Percentiles rank a stretch among this genome's conserved stretches.
These are phyloP conservation scores for Myotis yumanensis DNA, from an alignment of 2,113 vertebrate species.

Conservation along the genomic window DNA sequence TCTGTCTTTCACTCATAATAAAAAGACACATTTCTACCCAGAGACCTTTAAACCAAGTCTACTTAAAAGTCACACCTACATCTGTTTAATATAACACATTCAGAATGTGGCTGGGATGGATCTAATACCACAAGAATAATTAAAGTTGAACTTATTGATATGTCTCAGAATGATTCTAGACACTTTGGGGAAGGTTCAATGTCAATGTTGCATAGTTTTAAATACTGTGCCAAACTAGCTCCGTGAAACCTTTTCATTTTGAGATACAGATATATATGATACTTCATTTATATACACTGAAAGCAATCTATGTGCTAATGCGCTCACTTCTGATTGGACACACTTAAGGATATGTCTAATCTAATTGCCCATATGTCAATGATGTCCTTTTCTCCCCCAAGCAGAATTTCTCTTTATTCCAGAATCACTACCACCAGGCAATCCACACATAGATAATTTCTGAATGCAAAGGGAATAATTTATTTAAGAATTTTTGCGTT, in stretches of 20 bases:
- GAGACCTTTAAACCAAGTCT: neutral
- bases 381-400: neutral
- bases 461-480: constrained; percentile 69
- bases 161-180: constrained; percentile 4
- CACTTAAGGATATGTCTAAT: constrained; percentile 40
- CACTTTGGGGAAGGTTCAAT: neutral
- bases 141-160: neutral
- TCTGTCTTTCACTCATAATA: neutral
- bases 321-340: neutral
- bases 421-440: neutral
- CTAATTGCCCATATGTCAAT: constrained; percentile 16
- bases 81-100: neutral
- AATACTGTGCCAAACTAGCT: neutral
- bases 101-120: neutral
- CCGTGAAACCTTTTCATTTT: constrained; percentile 23
- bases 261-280: neutral
- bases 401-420: constrained; percentile 17
- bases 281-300: neutral
- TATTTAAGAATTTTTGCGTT: constrained; percentile 70
- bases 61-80: constrained; percentile 25
- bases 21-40: neutral
- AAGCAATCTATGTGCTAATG: constrained; percentile 46
- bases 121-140: neutral
- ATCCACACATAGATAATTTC: constrained; percentile 40
- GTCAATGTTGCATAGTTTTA: constrained; percentile 1